Evolutionary conservation across 2,888 invertebrate genomes (phyloP).

Genomic region (Hanleya hanleyi): DNA sequence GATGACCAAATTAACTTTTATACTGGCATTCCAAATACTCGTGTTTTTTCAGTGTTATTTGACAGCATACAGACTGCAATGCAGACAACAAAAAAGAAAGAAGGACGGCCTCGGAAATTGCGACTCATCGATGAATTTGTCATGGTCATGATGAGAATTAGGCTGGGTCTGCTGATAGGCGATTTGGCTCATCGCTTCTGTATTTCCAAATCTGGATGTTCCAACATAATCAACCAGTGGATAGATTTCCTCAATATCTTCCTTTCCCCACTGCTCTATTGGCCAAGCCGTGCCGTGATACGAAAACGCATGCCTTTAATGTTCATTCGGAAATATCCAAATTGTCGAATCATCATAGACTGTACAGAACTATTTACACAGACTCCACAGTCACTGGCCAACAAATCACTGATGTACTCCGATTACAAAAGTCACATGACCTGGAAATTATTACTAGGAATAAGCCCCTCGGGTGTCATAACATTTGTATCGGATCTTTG

Average conservation of each 20-base stretch:
- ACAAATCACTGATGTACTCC: slow-evolving; percentile 27
- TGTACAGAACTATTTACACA: slow-evolving; percentile 42
- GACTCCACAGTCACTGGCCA: slow-evolving; percentile 23
- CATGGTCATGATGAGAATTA: not conserved
- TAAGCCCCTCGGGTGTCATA: slow-evolving; percentile 31
- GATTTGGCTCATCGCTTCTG: slow-evolving; percentile 10
- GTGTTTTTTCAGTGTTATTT: too few relatives aligned
- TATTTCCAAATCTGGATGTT: slow-evolving; percentile 1
- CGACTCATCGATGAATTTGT: not conserved
- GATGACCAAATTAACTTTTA: too few relatives aligned
- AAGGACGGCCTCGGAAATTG: not conserved
- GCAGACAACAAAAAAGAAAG: too few relatives aligned
- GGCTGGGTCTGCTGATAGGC: not conserved
- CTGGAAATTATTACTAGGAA: slow-evolving; percentile 32
- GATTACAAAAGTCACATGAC: slow-evolving; percentile 36
- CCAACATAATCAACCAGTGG: slow-evolving; percentile 6
- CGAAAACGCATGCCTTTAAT: slow-evolving; percentile 22
- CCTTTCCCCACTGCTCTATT: not conserved
- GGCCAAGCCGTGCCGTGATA: slow-evolving; percentile 2
- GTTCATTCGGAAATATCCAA: slow-evolving; percentile 30
- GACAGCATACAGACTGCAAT: too few relatives aligned
- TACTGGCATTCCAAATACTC: too few relatives aligned
- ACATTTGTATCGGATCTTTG: slow-evolving; percentile 40
- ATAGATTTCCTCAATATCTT: not conserved
- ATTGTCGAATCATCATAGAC: slow-evolving; percentile 37